Conservation (phyloP, 2,113 vertebrate species). For the Toxotes chatareus region DNA sequence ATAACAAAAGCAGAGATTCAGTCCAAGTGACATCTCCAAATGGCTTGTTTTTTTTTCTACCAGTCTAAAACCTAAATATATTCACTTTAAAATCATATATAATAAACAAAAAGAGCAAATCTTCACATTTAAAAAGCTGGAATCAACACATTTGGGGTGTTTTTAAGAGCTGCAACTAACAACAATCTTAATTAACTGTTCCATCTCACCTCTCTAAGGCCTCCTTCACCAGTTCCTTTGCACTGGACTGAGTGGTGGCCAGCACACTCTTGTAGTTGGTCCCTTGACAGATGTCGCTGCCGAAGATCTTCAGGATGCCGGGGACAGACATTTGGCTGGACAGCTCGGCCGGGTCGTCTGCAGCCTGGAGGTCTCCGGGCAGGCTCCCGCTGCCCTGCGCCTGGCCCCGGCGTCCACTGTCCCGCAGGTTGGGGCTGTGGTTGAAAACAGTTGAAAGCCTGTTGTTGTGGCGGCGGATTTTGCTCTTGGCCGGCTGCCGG, state of each 20-base stretch:
- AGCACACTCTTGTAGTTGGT: conserved; percentile 86
- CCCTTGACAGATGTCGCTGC: conserved; percentile 84
- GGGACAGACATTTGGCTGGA: conserved; percentile 84
- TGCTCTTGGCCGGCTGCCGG: conserved; percentile 85
- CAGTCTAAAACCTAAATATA: too few relatives aligned
- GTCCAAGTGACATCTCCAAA: neutral
- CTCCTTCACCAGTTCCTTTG: conserved; percentile 85
- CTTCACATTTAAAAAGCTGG: neutral
- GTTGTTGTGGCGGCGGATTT: conserved; percentile 87
- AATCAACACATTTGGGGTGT: too few relatives aligned
- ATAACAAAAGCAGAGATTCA: neutral
- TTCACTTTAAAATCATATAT: neutral
- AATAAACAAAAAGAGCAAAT: neutral
- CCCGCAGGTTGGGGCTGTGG: conserved; percentile 76
- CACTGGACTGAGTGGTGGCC: conserved; percentile 82
- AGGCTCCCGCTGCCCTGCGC: conserved; percentile 15
- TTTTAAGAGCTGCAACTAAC: too few relatives aligned
- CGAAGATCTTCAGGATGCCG: conserved; percentile 86
- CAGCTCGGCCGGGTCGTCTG: conserved; percentile 80
- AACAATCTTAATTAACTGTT: too few relatives aligned
- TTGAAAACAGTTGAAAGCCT: conserved; percentile 81
- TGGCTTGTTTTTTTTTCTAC: neutral
- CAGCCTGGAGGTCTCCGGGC: conserved; percentile 33
- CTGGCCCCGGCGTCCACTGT: conserved; percentile 26
- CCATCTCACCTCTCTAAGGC: conserved; percentile 83